These are phyloP conservation scores for Vipera ursinii DNA, from an alignment of 2,797 vertebrate genomes.

Conservation along the genomic window DNA sequence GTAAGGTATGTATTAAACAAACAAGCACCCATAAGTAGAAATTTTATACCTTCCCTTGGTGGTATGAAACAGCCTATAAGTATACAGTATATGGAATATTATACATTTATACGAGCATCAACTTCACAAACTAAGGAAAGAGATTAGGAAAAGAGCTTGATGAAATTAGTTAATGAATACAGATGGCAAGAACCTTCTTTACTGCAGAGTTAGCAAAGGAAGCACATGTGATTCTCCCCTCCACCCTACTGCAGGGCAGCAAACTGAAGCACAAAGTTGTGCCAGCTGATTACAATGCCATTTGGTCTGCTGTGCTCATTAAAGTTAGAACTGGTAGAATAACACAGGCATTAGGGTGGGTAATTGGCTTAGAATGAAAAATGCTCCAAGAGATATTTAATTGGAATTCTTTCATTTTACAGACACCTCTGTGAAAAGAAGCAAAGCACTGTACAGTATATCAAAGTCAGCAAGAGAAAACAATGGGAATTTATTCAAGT, in stretches of 20 bases:
- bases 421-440: neutral
- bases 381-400: slow-evolving; percentile 12
- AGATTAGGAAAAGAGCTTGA: neutral
- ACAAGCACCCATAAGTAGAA: neutral
- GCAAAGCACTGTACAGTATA: neutral
- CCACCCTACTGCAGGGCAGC: neutral
- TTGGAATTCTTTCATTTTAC: slow-evolving; percentile 10
- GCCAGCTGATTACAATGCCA: slow-evolving; percentile 9
- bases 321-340: slow-evolving; percentile 1
- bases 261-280: neutral
- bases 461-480: neutral
- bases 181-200: neutral
- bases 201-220: neutral
- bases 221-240: neutral
- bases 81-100: neutral
- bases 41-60: neutral
- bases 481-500: neutral
- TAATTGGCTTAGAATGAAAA: slow-evolving; percentile 5
- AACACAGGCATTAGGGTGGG: neutral
- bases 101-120: neutral
- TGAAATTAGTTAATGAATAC: slow-evolving; percentile 1
- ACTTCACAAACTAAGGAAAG: neutral
- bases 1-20: neutral
- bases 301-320: slow-evolving; percentile 7
- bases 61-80: neutral